These are phyloP conservation scores for Drosophila sp. DNA, from an alignment of 1,140 invertebrate genomes.

Conservation along the genomic window DNA sequence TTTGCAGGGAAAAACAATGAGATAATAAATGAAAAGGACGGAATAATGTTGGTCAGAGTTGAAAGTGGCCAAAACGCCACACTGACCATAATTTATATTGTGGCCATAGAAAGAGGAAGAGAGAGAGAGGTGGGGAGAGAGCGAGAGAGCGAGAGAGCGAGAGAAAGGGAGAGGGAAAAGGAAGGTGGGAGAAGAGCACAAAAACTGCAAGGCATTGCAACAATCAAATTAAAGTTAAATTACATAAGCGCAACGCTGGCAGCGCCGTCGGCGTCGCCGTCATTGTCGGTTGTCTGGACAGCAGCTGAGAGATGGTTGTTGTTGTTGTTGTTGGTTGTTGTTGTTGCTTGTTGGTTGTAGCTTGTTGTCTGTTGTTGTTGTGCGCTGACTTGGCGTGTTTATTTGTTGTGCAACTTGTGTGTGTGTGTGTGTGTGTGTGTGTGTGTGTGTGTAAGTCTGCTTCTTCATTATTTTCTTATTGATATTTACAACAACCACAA, in stretches of 20 bases:
- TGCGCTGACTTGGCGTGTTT: constrained; percentile 64
- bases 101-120: constrained; percentile 32
- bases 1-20: constrained; percentile 30
- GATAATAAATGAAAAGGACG: constrained; percentile 14
- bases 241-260: constrained; percentile 62
- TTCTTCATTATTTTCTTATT: constrained; percentile 38
- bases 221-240: constrained; percentile 81
- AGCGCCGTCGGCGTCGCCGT: background rate
- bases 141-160: background rate
- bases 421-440: constrained; percentile 36
- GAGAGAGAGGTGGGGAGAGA: background rate
- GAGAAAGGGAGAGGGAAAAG: background rate
- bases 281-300: background rate
- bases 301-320: constrained; percentile 19
- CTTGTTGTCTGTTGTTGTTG: constrained; percentile 16
- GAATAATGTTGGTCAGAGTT: constrained; percentile 69
- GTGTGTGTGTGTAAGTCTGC: constrained; percentile 43
- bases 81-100: constrained; percentile 37
- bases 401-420: constrained; percentile 74
- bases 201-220: constrained; percentile 80
- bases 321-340: constrained; percentile 34
- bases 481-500: constrained; percentile 12
- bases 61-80: constrained; percentile 54
- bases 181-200: constrained; percentile 8
- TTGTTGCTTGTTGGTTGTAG: constrained; percentile 19